Conservation (phyloP, 2,888 invertebrate genomes). For the Caenorhabditis imperialis region DNA sequence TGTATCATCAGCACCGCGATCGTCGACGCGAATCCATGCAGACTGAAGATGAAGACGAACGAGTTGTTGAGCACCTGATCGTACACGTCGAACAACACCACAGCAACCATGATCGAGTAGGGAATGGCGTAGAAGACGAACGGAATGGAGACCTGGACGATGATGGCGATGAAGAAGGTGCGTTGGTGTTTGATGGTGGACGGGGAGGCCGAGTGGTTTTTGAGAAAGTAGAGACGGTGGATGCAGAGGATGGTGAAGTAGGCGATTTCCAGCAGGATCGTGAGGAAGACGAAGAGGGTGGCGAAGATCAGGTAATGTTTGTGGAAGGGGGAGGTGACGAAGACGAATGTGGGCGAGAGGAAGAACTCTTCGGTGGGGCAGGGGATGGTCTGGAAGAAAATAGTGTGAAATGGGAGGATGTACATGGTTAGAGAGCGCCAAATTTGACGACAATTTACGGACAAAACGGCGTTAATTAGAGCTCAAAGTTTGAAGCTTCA, state of each 20-base stretch:
- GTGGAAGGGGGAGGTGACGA: background rate
- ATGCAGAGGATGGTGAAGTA: constrained; percentile 2
- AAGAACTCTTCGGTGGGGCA: constrained; percentile 14
- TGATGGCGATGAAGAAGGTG: background rate
- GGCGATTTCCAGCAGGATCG: background rate
- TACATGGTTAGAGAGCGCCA: no score
- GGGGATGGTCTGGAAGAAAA: constrained; percentile 3
- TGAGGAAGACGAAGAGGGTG: background rate
- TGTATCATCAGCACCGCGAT: background rate
- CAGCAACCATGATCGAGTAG: background rate
- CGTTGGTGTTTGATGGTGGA: background rate
- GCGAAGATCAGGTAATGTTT: background rate
- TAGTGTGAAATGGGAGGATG: no score
- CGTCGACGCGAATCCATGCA: constrained; percentile 9
- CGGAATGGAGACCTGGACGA: constrained; percentile 1
- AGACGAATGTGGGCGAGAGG: background rate
- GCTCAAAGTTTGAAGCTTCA: no score
- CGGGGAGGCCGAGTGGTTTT: background rate
- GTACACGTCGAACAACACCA: background rate
- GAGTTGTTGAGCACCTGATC: constrained; percentile 1
- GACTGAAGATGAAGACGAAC: background rate
- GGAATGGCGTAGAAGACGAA: constrained; percentile 5
- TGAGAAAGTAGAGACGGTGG: background rate
- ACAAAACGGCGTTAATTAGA: no score
- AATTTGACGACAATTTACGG: no score